phyloP scores from a whole-genome alignment of 2,888 invertebrate species.

The Aporophyla lueneburgensis region DNA sequence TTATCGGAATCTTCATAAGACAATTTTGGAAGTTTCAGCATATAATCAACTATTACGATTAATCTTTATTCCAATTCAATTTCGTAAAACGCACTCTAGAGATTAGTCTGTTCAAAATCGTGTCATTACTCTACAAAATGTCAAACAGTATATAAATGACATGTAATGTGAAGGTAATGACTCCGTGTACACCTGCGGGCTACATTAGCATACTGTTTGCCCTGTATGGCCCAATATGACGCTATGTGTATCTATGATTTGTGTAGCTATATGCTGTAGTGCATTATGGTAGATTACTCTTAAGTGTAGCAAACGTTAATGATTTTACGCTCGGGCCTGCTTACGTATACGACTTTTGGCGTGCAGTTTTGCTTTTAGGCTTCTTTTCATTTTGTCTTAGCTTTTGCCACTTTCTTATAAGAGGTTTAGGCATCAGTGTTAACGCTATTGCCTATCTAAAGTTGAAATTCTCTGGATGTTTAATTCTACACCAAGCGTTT shows the following conservation, averaged over 20 bases:
- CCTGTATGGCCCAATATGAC: slow-evolving; percentile 35
- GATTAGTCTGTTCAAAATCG: slow-evolving; percentile 1
- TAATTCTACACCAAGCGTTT: background rate
- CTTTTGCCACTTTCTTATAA: background rate
- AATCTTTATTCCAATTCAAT: background rate
- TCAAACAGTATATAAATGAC: slow-evolving; percentile 51
- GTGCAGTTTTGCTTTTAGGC: background rate
- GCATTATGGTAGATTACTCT: slow-evolving; percentile 19
- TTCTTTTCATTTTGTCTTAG: background rate
- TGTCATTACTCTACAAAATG: slow-evolving; percentile 33
- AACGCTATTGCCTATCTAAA: no score
- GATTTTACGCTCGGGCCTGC: slow-evolving; percentile 10
- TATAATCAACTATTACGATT: background rate
- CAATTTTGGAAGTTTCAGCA: background rate
- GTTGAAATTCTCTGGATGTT: background rate
- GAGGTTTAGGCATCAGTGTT: background rate
- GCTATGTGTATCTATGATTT: slow-evolving; percentile 34
- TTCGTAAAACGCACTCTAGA: background rate
- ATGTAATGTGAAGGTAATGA: slow-evolving; percentile 50
- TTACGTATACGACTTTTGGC: background rate
- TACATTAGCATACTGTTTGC: slow-evolving; percentile 48
- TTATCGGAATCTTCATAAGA: background rate
- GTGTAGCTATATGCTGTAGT: background rate
- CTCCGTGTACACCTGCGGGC: slow-evolving; percentile 56
- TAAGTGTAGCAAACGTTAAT: slow-evolving; percentile 14